Percentiles rank a stretch among this genome's conserved stretches.
Evolutionary conservation across 2,797 vertebrate species (phyloP).

Genomic region (Peromyscus attwateri): DNA sequence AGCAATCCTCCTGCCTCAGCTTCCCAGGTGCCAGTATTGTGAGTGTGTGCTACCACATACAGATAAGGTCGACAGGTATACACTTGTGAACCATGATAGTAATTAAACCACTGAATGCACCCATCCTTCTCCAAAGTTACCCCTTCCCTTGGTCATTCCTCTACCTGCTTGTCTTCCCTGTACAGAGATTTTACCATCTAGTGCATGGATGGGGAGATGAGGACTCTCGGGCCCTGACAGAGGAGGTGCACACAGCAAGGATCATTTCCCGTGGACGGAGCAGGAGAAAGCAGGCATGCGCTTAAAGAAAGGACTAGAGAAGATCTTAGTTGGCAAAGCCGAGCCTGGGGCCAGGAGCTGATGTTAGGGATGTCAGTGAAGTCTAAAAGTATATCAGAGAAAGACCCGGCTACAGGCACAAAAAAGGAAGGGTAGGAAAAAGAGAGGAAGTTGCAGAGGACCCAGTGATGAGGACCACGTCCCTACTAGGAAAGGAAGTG

Average conservation of each 20-base stretch:
- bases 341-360: background rate
- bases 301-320: background rate
- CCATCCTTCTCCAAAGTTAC: background rate
- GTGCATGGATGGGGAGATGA: background rate
- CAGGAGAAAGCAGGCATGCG: background rate
- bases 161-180: background rate
- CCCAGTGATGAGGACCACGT: background rate
- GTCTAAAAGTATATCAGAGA: slow-evolving; percentile 40
- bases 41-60: background rate
- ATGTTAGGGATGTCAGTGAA: background rate
- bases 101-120: background rate
- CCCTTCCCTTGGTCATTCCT: too few relatives aligned
- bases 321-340: slow-evolving; percentile 38
- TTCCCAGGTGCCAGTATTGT: background rate
- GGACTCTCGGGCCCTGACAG: background rate
- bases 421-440: background rate
- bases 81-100: background rate
- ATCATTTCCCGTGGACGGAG: background rate
- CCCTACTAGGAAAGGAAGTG: background rate
- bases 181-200: background rate
- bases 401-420: background rate
- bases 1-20: background rate
- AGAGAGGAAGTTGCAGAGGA: too few relatives aligned
- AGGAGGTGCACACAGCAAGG: background rate
- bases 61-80: background rate